Evolutionary conservation across 1,140 invertebrate species (phyloP).

Genomic region (Melitaea cinxia): DNA sequence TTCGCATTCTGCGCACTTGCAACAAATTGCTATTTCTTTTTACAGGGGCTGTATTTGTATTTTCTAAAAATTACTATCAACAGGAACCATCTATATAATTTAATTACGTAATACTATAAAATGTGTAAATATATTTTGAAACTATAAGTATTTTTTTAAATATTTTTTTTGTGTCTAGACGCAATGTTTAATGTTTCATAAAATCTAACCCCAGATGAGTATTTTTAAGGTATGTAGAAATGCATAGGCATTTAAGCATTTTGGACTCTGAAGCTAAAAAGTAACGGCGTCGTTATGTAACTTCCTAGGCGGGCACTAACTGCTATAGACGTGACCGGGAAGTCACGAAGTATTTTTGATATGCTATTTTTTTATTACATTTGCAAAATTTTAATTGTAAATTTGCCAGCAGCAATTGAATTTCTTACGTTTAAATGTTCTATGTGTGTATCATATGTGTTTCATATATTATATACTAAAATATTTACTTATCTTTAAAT

Average conservation of each 20-base stretch:
- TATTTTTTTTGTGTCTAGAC: not conserved
- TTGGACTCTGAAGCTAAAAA: slow-evolving; percentile 64
- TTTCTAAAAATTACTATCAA: not conserved
- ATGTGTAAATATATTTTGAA: not conserved
- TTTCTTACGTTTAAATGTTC: no score
- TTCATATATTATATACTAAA: no score
- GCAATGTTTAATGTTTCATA: not conserved
- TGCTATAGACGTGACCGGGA: slow-evolving; percentile 46
- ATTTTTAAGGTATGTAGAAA: slow-evolving; percentile 25
- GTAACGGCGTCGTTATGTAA: slow-evolving; percentile 64
- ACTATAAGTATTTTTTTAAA: no score
- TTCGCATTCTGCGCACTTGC: slow-evolving; percentile 21
- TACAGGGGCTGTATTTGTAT: not conserved
- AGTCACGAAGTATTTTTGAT: slow-evolving; percentile 37
- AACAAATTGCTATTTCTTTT: slow-evolving; percentile 36
- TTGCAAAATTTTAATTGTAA: no score
- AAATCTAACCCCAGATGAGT: not conserved
- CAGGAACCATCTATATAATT: not conserved
- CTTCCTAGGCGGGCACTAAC: slow-evolving; percentile 56
- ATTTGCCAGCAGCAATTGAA: no score
- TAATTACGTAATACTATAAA: not conserved
- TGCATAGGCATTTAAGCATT: slow-evolving; percentile 60
- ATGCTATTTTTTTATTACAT: not conserved
- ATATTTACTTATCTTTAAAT: no score
- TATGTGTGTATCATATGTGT: no score